Evolutionary conservation across 2,113 vertebrate species (phyloP).

Genomic region (Addax nasomaculatus): DNA sequence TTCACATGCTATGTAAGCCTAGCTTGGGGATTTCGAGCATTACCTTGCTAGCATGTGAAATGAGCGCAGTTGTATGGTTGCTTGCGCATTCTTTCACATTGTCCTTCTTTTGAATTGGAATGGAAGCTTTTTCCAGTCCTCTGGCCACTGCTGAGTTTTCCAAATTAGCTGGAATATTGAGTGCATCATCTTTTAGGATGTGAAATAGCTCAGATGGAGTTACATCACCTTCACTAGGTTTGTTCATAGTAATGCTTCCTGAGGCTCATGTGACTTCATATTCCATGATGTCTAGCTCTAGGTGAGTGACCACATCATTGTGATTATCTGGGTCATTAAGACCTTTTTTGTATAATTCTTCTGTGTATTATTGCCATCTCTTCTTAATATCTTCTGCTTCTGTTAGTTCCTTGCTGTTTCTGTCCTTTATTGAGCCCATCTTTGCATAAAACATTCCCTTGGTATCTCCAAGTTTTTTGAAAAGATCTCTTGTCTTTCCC

Average conservation of each 20-base stretch:
- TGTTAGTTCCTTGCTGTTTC: neutral
- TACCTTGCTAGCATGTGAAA: neutral
- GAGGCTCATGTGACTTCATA: neutral
- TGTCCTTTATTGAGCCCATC: neutral
- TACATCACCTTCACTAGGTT: neutral
- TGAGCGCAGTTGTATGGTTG: neutral
- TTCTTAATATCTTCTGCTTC: neutral
- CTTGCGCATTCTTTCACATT: neutral
- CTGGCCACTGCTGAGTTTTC: neutral
- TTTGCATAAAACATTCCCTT: neutral
- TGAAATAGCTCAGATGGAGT: neutral
- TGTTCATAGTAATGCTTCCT: neutral
- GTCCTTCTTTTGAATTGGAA: neutral
- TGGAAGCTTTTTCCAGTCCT: neutral
- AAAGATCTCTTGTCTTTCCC: neutral
- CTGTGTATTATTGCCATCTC: neutral
- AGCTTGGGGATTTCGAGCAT: neutral
- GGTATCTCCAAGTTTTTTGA: neutral
- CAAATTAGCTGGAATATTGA: neutral
- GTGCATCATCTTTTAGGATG: neutral
- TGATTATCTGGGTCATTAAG: neutral
- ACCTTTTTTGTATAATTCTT: neutral
- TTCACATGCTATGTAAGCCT: neutral
- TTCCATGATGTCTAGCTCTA: neutral
- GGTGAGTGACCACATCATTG: neutral